Evolutionary conservation across 2,888 invertebrate species (phyloP).

Genomic region (Eubasilissa splendida): DNA sequence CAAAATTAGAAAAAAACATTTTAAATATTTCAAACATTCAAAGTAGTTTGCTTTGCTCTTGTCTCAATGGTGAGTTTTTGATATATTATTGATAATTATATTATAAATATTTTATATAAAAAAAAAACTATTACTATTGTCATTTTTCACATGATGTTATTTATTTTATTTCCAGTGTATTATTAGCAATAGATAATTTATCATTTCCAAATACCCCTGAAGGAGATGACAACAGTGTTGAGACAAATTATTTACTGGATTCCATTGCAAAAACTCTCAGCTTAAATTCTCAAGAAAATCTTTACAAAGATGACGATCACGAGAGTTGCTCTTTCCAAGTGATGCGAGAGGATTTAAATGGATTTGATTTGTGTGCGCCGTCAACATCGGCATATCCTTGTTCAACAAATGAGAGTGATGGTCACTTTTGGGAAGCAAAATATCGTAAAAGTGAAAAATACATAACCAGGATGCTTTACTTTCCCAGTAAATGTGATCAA

Average conservation of each 20-base stretch:
- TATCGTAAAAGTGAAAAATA: conserved; percentile 15
- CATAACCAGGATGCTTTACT: conserved; percentile 2
- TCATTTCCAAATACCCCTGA: conserved; percentile 20
- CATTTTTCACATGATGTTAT: background rate
- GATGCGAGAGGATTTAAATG: background rate
- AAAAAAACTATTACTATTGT: background rate
- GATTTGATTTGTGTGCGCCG: background rate
- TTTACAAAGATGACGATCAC: conserved; percentile 8
- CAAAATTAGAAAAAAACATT: too few relatives aligned
- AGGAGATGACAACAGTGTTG: conserved; percentile 1
- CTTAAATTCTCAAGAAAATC: conserved; percentile 16
- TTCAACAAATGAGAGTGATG: too few relatives aligned
- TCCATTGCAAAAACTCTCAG: conserved; percentile 38
- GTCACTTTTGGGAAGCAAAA: conserved; percentile 15
- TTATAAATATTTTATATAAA: background rate
- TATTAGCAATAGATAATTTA: conserved; percentile 12
- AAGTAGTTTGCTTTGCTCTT: too few relatives aligned
- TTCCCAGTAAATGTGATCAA: background rate
- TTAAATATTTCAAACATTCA: too few relatives aligned
- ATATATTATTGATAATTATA: background rate
- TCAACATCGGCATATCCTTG: conserved; percentile 4
- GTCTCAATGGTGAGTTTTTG: background rate
- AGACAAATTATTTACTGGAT: conserved; percentile 37
- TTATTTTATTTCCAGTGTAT: background rate
- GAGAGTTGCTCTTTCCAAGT: conserved; percentile 19